phyloP scores from a whole-genome alignment of 2,113 vertebrate genomes.

The Fukomys damarensis region DNA sequence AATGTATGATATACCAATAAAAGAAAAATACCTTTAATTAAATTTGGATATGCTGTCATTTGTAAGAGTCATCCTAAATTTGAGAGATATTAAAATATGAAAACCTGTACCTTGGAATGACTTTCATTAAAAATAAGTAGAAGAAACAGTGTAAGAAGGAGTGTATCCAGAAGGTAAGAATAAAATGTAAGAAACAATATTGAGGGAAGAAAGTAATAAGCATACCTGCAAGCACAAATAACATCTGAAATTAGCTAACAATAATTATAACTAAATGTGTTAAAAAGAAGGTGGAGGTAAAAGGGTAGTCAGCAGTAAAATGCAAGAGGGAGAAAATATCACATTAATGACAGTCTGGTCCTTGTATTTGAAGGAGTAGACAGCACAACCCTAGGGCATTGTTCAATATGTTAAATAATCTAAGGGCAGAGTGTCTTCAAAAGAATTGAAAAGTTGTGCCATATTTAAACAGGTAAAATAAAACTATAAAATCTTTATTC shows the following conservation, averaged over 20 bases:
- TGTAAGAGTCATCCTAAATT: conserved; percentile 3
- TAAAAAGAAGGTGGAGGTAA: background rate
- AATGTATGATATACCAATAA: background rate
- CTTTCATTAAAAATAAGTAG: background rate
- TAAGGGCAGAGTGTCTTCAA: background rate
- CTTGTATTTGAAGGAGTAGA: background rate
- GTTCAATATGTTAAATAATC: background rate
- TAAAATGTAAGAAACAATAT: background rate
- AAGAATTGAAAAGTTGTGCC: background rate
- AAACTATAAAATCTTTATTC: background rate
- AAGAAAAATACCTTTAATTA: conserved; percentile 47
- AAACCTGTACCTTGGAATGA: background rate
- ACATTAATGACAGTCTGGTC: background rate
- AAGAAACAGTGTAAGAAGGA: conserved; percentile 6
- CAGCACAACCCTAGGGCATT: background rate
- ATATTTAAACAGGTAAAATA: background rate
- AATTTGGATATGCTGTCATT: background rate
- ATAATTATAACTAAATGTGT: background rate
- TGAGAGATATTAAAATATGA: conserved; percentile 16
- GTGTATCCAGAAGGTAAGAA: background rate
- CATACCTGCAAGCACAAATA: background rate
- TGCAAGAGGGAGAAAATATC: background rate
- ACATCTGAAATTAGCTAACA: background rate
- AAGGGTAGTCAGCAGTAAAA: background rate
- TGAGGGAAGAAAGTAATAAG: background rate